Base-by-base conservation (phyloP, 2,797 vertebrate species). In the Karalla daura region DNA sequence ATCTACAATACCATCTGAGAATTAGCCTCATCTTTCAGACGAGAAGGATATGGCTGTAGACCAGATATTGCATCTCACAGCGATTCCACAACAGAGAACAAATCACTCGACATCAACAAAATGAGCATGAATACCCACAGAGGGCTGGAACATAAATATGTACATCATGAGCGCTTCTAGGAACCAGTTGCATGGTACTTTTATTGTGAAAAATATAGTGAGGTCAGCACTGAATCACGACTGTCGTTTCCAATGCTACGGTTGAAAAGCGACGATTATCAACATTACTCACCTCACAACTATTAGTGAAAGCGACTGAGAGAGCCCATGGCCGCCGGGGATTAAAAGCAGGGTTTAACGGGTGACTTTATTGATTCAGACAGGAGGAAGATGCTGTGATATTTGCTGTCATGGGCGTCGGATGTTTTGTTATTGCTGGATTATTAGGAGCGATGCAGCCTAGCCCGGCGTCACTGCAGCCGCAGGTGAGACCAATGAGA, bases 401-500 rank as follows among this genome's bases (percentile, higher is more conserved):
- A 15, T 65, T 76, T 56, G 41, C 63, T 41, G 55, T 67, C 74
- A 80, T 8, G 70, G 30, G 47, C 33, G 53, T 58, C 61, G 37
- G 11, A n/a, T 46, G 77, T 88, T 87, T n/a, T 78, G 66, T 85
- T 69, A 60, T 83, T 63, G 63, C 66, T 25, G 78, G 78, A 84
- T 86, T 74, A 75, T 50, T 47, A 45, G 56, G 70, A 46, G 12
- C 33, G 75, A 78, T 15, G 86, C 81, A 86, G 78, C 82, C 80
- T 68, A 72, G 39, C 37, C 5, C 28, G 15, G 33, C 49, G 32
- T 50, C 65, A 21, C n/a, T n/a, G 50, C 28, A 56, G 49, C 30
- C 14, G 50, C 76, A 63, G 74, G 65, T 64, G 74, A 17, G 61
- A 53, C 88, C 91, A 90, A 90, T 91, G 4, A 78, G 0, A 80